Base-by-base conservation (phyloP, 2,888 invertebrate genomes). In the Anticlea derivata region DNA sequence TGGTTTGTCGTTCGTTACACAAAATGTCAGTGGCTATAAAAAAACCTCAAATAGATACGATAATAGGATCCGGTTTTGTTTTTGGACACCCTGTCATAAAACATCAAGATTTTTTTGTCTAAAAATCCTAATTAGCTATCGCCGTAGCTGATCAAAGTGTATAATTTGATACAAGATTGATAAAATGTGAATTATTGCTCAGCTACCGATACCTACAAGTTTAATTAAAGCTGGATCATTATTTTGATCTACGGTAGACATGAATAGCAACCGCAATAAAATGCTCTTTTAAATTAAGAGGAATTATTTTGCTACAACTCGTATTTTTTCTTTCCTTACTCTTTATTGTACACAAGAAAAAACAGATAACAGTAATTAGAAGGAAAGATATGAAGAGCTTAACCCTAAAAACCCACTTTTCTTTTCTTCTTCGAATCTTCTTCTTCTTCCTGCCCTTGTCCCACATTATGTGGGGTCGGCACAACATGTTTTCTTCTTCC, bases 11-110 rank as follows among this genome's bases (percentile, higher is more conserved):
- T 47, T 48, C 41, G 39, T 43, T 47, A 45, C 24, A 30, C 49
- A 37, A 55, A 61, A 60, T 58, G 56, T 56, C 61, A 62, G 49
- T 34, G 22, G 37, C 13, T 43, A 39, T 43, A 51, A 50, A 51
- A 50, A 45, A 48, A 45, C 38, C 13, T 43, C 17, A 29, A 20
- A 8, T 45, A 11, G 44, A 29, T 45, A 50, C 7, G 11, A 35
- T 50, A 50, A 50, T 50, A 43, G 17, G 44, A 61, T 17, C 61
- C 27, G 55, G 60, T 58, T 61, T 54, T 26, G n/a, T 46, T 55
- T 53, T 55, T 49, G 40, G 35, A 29, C 12, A 39, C 12, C 38
- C 24, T 37, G 33, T 55, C 40, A 50, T 48, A 50, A 53, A 55
- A 39, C 13, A 29, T 8, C 13, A 1, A 20, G 5, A 29, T 26